Conservation (phyloP, 2,888 invertebrate species). For the Drosophila percnosoma region DNA sequence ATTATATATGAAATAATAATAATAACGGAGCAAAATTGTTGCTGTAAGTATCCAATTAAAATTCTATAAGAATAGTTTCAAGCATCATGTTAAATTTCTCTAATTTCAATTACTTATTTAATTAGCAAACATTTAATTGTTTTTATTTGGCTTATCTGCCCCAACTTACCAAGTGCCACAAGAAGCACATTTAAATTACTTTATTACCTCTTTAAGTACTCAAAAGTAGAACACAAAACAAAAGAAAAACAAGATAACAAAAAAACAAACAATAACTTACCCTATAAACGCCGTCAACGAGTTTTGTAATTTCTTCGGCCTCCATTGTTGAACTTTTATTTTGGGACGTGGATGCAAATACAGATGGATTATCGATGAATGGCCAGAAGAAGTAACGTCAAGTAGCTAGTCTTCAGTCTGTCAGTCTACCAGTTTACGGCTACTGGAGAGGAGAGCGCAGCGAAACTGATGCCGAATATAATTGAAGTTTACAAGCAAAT, state of each 20-base stretch:
- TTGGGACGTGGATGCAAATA: slow-evolving; percentile 20
- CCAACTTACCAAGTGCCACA: slow-evolving; percentile 21
- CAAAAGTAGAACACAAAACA: slow-evolving; percentile 40
- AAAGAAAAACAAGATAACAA: slow-evolving; percentile 3
- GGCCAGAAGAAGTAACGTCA: slow-evolving; percentile 2
- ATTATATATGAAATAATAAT: background rate
- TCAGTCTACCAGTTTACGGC: slow-evolving; percentile 16
- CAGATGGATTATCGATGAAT: slow-evolving; percentile 24
- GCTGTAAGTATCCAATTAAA: background rate
- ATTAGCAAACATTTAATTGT: slow-evolving; percentile 7
- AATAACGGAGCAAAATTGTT: background rate
- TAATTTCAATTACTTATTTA: background rate
- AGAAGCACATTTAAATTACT: slow-evolving; percentile 42
- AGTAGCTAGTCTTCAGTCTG: slow-evolving; percentile 18
- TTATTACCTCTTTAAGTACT: slow-evolving; percentile 41
- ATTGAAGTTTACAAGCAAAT: slow-evolving; percentile 46
- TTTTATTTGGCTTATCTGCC: slow-evolving; percentile 11
- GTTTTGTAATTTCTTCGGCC: slow-evolving; percentile 95
- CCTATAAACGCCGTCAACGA: slow-evolving; percentile 96
- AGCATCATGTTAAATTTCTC: background rate
- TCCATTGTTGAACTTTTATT: slow-evolving; percentile 85
- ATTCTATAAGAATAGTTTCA: background rate
- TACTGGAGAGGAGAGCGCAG: slow-evolving; percentile 26
- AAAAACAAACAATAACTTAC: slow-evolving; percentile 85
- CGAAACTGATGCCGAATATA: slow-evolving; percentile 3